A percentile compares a stretch with the other conserved stretches of the same genome.
Conservation (phyloP, 2,797 vertebrate species). For the Myotis daubentonii region DNA sequence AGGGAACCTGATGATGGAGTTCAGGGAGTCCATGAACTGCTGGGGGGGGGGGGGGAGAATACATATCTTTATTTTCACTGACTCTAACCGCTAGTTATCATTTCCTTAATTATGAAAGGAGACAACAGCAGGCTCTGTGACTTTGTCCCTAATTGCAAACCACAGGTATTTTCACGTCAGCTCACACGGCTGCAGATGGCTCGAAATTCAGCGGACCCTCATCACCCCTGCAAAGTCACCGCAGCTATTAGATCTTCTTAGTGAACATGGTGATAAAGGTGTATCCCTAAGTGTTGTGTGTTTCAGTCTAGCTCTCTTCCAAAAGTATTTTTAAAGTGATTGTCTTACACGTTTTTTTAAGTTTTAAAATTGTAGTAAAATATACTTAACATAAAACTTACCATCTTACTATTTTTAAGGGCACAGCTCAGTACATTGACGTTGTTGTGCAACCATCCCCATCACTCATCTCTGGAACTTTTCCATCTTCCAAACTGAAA, state of each 20-base stretch:
- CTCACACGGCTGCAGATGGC: not conserved
- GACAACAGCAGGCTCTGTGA: not conserved
- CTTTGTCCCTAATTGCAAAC: not conserved
- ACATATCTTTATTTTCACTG: not conserved
- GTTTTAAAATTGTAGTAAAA: not conserved
- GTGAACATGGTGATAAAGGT: not conserved
- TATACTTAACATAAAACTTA: not conserved
- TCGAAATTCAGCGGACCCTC: rapidly evolving
- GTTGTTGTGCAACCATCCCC: rapidly evolving
- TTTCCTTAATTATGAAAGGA: not conserved
- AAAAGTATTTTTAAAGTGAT: not conserved
- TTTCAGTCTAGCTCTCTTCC: not conserved
- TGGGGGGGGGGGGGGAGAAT: rapidly evolving
- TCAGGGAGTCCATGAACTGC: not conserved
- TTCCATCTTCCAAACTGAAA: not conserved
- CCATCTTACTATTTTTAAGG: not conserved
- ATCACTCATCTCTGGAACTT: not conserved
- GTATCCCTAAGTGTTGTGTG: not conserved
- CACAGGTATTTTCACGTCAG: not conserved
- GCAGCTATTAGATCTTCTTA: not conserved
- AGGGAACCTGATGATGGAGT: not conserved
- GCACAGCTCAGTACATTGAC: not conserved
- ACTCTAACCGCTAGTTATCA: not conserved
- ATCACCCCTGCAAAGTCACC: rapidly evolving
- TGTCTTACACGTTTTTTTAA: not conserved